A percentile compares a stretch with the other conserved stretches of the same genome.
phyloP scores from a whole-genome alignment of 2,113 vertebrate species.

The Lepisosteus osseus region DNA sequence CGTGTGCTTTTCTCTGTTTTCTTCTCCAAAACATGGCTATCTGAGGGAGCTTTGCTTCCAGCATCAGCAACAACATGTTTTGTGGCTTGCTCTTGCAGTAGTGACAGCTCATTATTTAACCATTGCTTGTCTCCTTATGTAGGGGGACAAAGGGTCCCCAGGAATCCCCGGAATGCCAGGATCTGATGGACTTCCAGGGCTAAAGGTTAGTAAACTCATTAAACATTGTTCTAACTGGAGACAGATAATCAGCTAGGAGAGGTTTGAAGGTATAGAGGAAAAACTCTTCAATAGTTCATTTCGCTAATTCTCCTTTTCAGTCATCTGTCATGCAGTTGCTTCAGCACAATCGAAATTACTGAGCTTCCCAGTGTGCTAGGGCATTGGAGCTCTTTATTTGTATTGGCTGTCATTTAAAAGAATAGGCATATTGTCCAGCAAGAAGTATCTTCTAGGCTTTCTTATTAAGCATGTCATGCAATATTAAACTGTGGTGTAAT shows the following conservation, averaged over 20 bases:
- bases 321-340: neutral
- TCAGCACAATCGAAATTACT: neutral
- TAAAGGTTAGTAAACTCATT: constrained; percentile 61
- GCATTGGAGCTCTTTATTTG: no score
- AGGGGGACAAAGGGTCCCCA: constrained; percentile 72
- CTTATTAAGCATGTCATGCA: no score
- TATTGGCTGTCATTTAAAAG: no score
- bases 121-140: constrained; percentile 23
- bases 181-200: constrained; percentile 57
- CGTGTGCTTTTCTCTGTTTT: no score
- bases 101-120: constrained; percentile 8
- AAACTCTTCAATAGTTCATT: neutral
- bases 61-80: neutral
- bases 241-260: neutral
- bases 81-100: constrained; percentile 1
- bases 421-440: no score
- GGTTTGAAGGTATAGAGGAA: neutral
- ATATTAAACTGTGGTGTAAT: neutral
- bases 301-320: neutral
- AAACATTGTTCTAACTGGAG: neutral
- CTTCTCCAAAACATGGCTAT: no score
- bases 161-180: constrained; percentile 71
- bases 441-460: no score
- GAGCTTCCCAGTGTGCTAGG: neutral
- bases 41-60: neutral